These are phyloP conservation scores for Tachysurus vachellii DNA, from an alignment of 2,113 vertebrate species.

Conservation along the genomic window DNA sequence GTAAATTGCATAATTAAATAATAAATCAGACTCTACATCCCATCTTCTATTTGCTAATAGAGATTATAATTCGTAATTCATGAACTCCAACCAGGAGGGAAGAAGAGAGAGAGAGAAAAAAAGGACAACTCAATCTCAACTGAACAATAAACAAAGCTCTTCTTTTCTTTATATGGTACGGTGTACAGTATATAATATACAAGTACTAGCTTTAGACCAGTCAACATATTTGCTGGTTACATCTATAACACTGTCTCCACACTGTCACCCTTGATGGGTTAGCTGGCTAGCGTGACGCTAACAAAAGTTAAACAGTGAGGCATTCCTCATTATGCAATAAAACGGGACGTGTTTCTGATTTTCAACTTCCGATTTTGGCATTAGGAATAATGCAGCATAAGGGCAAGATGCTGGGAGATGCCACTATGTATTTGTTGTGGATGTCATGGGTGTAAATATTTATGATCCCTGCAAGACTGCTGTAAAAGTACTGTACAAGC, in stretches of 20 bases:
- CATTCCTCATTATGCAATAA: neutral
- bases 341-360: neutral
- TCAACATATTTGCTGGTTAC: neutral
- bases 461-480: constrained; percentile 59
- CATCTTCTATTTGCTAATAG: neutral
- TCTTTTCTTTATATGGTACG: neutral
- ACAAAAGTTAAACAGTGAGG: neutral
- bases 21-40: neutral
- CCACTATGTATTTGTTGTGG: neutral
- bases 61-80: neutral
- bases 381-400: neutral
- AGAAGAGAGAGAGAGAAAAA: neutral
- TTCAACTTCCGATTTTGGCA: neutral
- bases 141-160: neutral
- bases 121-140: neutral
- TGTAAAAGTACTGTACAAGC: constrained; percentile 35
- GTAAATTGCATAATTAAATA: neutral
- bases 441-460: constrained; percentile 66
- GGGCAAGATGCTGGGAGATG: neutral
- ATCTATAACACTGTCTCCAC: neutral
- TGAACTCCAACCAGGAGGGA: neutral
- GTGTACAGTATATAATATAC: neutral
- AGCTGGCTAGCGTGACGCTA: neutral
- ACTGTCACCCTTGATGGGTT: neutral
- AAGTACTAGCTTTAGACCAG: neutral